These are phyloP conservation scores for Drosophila subsilvestris DNA, from an alignment of 2,888 invertebrate species.

Conservation along the genomic window DNA sequence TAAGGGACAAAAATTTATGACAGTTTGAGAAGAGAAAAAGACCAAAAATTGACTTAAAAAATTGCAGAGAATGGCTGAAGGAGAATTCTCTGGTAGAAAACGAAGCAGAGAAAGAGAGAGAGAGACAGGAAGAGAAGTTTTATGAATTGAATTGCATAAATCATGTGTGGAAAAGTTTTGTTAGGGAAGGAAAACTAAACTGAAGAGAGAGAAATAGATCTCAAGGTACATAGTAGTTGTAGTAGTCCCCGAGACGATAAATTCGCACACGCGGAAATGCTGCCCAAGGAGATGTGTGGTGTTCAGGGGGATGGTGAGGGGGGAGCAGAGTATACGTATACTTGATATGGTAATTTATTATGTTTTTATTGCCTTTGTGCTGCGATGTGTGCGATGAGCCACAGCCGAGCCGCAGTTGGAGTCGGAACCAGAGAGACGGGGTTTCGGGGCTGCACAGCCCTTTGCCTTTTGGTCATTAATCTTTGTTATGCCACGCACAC, in stretches of 20 bases:
- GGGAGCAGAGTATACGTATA: constrained; percentile 51
- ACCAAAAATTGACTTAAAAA: constrained; percentile 45
- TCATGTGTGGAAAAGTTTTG: constrained; percentile 62
- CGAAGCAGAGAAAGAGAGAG: constrained; percentile 25
- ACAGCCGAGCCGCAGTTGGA: constrained; percentile 30
- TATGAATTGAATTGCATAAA: constrained; percentile 81
- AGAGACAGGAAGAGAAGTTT: constrained; percentile 65
- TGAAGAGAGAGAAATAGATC: constrained; percentile 10
- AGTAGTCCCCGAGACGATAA: constrained; percentile 25
- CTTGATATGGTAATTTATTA: constrained; percentile 83
- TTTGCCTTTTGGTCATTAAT: constrained; percentile 76
- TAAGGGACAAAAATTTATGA: constrained; percentile 75
- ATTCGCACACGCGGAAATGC: constrained; percentile 68
- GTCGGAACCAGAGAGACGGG: constrained; percentile 16
- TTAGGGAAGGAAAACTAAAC: constrained; percentile 20
- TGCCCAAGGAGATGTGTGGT: constrained; percentile 33
- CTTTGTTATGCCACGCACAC: constrained; percentile 78
- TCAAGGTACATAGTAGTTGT: constrained; percentile 14
- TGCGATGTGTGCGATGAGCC: constrained; percentile 59
- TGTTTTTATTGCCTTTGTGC: constrained; percentile 80
- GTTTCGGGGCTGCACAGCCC: constrained; percentile 65
- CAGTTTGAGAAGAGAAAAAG: constrained; percentile 57
- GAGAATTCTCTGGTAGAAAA: constrained; percentile 31
- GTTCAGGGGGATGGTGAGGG: not conserved
- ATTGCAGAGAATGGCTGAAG: constrained; percentile 36